Evolutionary conservation across 2,888 invertebrate species (phyloP).

Genomic region (Acronicta alni): DNA sequence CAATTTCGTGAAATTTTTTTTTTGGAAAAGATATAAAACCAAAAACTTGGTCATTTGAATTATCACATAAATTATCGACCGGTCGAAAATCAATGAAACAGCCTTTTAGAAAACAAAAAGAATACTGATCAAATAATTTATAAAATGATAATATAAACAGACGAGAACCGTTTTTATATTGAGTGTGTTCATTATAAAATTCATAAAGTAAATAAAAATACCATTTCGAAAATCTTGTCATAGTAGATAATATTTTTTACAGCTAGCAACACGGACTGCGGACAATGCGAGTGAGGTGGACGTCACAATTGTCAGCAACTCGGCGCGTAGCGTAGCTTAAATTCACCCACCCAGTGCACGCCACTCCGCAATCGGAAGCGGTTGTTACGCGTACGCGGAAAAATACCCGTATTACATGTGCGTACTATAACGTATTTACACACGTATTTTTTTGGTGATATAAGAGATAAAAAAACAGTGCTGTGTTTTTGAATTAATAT

Average conservation of each 20-base stretch:
- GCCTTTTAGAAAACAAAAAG: background rate
- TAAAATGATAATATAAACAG: no score
- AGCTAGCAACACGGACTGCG: slow-evolving; percentile 54
- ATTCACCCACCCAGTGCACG: slow-evolving; percentile 40
- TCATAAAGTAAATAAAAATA: slow-evolving; percentile 18
- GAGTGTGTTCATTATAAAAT: background rate
- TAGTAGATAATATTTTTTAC: slow-evolving; percentile 39
- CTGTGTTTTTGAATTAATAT: slow-evolving; percentile 38
- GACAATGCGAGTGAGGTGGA: slow-evolving; percentile 48
- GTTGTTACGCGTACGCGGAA: slow-evolving; percentile 39
- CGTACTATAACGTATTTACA: slow-evolving; percentile 46
- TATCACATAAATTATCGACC: no score
- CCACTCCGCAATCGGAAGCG: slow-evolving; percentile 27
- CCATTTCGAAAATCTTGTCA: slow-evolving; percentile 19
- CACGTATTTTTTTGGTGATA: slow-evolving; percentile 40
- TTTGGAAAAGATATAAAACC: no score
- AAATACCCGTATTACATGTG: slow-evolving; percentile 49
- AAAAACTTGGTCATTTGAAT: no score
- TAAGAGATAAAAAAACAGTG: slow-evolving; percentile 46
- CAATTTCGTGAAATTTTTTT: no score
- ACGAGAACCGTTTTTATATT: background rate
- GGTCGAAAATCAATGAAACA: background rate
- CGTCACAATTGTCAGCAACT: slow-evolving; percentile 49
- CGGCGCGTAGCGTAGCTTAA: slow-evolving; percentile 36
- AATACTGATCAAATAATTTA: no score